These are phyloP conservation scores for Mamestra configurata DNA, from an alignment of 1,140 invertebrate species.

Conservation along the genomic window DNA sequence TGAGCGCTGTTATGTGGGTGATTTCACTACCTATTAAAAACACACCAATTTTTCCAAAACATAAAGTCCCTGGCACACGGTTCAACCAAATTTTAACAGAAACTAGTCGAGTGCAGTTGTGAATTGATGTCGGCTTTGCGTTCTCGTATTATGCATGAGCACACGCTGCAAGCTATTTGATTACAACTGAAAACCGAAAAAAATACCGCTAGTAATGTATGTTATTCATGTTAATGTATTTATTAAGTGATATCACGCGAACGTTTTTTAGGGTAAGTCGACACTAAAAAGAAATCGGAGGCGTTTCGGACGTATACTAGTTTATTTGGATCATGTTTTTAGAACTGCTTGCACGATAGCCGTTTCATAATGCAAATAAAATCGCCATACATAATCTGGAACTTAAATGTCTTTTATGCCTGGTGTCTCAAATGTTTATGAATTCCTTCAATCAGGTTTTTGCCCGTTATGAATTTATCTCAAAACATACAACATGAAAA, in stretches of 20 bases:
- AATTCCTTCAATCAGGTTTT: too few species aligned
- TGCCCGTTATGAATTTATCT: too few species aligned
- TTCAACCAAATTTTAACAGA: not conserved
- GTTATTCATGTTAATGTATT: slow-evolving; percentile 72
- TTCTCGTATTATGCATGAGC: slow-evolving; percentile 56
- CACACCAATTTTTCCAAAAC: slow-evolving; percentile 4
- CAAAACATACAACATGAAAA: too few species aligned
- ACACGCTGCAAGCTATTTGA: slow-evolving; percentile 1
- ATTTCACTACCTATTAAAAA: not conserved
- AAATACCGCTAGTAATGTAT: slow-evolving; percentile 59
- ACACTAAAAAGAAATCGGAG: not conserved
- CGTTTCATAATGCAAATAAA: too few species aligned
- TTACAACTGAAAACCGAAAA: slow-evolving; percentile 53
- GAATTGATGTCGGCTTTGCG: slow-evolving; percentile 57
- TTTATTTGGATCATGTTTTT: not conserved
- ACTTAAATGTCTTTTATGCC: too few species aligned
- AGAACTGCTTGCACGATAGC: too few species aligned
- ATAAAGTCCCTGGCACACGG: slow-evolving; percentile 10
- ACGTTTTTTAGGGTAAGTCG: slow-evolving; percentile 5
- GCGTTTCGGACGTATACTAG: not conserved
- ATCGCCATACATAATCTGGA: too few species aligned
- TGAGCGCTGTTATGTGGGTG: too few species aligned
- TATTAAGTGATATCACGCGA: slow-evolving; percentile 74
- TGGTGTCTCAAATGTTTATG: too few species aligned
- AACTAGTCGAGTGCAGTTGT: slow-evolving; percentile 42